Evolutionary conservation across 1,140 invertebrate species (phyloP), one percentile per base, ranked within the genome.

Genomic region (Rhagoletis pomonella): DNA sequence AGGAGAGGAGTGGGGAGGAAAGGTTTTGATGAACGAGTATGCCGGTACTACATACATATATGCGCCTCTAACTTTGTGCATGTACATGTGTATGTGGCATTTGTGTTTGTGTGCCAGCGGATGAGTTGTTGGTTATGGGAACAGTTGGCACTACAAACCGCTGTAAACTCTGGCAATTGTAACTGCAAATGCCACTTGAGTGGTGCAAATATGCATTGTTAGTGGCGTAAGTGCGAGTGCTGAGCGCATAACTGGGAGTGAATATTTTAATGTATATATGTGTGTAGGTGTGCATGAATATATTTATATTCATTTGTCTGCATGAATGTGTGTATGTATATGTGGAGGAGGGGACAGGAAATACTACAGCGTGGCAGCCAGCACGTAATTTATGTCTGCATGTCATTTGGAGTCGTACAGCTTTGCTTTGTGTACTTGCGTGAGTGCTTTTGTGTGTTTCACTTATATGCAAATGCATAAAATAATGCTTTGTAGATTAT

Each of bases 161-260:
- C 73, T 50, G 73, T 58, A 81, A 81, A 81, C 73, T 55, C 50
- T 19, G 47, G 73, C 73, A 81, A 81, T 29, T 81, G 73, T 81
- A 81, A 81, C 73, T 50, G 73, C 73, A 81, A 81, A 81, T 81
- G 73, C 73, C 73, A 81, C 44, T 55, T 81, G 73, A 81, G 50
- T 81, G 73, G 47, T 81, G 19, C 73, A 81, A 81, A 81, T 81
- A 81, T 81, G 73, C 73, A 81, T 81, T 81, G 50, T 81, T 81
- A 55, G 47, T 55, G 17, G 47, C 17, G 73, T 42, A 55, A 81
- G 50, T 81, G 47, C 73, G 73, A 81, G 47, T 81, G 42, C 50
- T 44, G 44, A 73, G 67, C 42, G 42, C 42, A 69, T 14, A 17
- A 55, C 50, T 55, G 50, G 9, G 50, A 55, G 50, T 55, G 9